Base-by-base conservation (phyloP, 92 coral and sea anemone species). In the Heliopora coerulea region DNA sequence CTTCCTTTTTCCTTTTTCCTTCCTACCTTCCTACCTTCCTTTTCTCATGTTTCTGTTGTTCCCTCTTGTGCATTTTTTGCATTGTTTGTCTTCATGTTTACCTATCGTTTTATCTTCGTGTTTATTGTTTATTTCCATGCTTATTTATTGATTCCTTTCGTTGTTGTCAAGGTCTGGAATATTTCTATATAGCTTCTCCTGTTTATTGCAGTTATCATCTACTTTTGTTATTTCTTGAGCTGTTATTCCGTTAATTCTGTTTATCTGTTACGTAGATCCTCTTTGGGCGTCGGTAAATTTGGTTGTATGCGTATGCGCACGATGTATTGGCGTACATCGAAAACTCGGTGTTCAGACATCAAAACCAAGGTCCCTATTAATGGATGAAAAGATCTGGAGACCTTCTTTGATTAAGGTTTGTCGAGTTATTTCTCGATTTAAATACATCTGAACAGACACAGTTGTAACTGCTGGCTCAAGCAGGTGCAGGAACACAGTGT, bases 221-320 rank as follows among this genome's bases (percentile, higher is more conserved):
- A 49, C 5, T 39, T 79, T 17, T 18, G 42, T 32, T 29, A 23
- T 28, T 23, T 56, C 30, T 17, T 23, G 6, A 23, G 14, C 23
- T 28, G 18, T 23, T 4, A 3, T 14, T 56, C 21, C 30, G 61
- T 12, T 26, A 3, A 25, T 21, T 23, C 17, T 18, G 26, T 35
- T 62, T 33, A 2, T 63, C 0, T 44, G 23, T 67, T 67, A 18
- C 48, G 28, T 78, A 91, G 97, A 91, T 87, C 97, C 97, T 3
- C 85, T 89, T n/a, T 91, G 97, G 97, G 90, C 97, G 28, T 90
- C 96, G 32, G 86, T 91, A 50, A 91, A 91, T 70, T 83, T 87
- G 23, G 86, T 82, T 35, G 85, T 82, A 21, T 78, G 70, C 17
- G 85, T 82, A 19, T 82, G 85, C 24, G 79, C 62, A n/a, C 80